Conservation (phyloP, 2,113 vertebrate species). For the Onychostruthus taczanowskii region DNA sequence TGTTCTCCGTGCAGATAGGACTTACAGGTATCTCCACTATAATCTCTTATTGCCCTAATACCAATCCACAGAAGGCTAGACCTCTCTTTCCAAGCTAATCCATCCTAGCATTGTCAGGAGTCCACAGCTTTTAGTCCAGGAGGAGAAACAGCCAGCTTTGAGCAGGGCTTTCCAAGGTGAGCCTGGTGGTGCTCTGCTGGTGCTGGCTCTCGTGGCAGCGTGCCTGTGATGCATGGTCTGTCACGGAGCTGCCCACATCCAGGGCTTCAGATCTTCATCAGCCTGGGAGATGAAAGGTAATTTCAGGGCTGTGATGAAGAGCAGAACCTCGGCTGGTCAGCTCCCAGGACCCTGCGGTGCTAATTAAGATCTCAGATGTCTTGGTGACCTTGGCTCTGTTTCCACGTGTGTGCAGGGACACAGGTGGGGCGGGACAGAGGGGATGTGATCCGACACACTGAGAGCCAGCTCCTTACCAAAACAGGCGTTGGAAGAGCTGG, state of each 20-base stretch:
- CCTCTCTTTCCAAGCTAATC: background rate
- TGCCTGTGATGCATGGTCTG: background rate
- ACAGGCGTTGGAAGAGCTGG: background rate
- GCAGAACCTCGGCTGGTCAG: background rate
- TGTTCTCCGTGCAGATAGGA: background rate
- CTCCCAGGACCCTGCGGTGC: background rate
- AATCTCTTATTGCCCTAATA: background rate
- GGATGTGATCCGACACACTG: background rate
- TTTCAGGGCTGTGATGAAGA: background rate
- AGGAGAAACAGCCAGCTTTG: background rate
- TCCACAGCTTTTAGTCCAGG: rapidly evolving
- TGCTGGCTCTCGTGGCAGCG: background rate
- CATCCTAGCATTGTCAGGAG: background rate
- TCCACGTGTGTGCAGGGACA: background rate
- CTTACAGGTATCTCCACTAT: background rate
- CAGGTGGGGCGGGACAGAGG: background rate
- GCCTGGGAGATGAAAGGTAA: background rate
- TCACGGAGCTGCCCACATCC: background rate
- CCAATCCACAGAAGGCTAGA: background rate
- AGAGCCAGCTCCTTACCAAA: background rate
- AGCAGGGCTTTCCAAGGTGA: background rate
- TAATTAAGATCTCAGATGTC: background rate
- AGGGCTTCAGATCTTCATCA: background rate
- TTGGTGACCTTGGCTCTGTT: background rate
- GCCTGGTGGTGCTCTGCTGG: background rate